A percentile compares a stretch with the other conserved stretches of the same genome.
Evolutionary conservation across 2,888 invertebrate genomes (phyloP).

Genomic region (Parasteatoda lunata): DNA sequence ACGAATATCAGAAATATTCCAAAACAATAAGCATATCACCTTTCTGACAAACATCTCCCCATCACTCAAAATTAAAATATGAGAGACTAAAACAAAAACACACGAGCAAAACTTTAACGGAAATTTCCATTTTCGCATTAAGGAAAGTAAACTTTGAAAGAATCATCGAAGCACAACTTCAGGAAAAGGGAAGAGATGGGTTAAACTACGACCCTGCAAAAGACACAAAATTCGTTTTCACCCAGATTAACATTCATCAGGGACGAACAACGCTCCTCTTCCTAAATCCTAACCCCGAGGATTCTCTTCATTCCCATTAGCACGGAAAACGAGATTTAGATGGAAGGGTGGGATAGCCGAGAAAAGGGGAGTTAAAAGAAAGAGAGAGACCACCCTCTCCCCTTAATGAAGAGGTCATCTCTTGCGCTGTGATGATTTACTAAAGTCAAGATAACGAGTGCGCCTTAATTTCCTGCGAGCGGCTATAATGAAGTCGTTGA

Average conservation of each 20-base stretch:
- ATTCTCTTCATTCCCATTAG: neutral
- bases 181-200: too few relatives aligned
- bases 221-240: neutral
- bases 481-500: conserved; percentile 42
- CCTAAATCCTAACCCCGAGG: neutral
- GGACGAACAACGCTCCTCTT: neutral
- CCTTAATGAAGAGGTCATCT: conserved; percentile 39
- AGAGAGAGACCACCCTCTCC: neutral
- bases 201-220: neutral
- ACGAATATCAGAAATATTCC: too few relatives aligned
- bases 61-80: too few relatives aligned
- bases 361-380: neutral
- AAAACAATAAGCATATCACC: too few relatives aligned
- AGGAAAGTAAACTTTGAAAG: too few relatives aligned
- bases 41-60: too few relatives aligned
- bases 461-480: conserved; percentile 24
- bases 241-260: neutral
- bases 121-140: too few relatives aligned
- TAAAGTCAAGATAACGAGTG: conserved; percentile 51
- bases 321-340: conserved; percentile 1
- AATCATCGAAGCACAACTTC: too few relatives aligned
- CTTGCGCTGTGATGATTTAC: conserved; percentile 45
- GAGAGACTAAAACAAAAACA: too few relatives aligned
- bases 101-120: too few relatives aligned
- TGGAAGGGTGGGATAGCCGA: neutral